phyloP scores from a whole-genome alignment of 2,797 vertebrate species.

The Rhinichthys osculus region DNA sequence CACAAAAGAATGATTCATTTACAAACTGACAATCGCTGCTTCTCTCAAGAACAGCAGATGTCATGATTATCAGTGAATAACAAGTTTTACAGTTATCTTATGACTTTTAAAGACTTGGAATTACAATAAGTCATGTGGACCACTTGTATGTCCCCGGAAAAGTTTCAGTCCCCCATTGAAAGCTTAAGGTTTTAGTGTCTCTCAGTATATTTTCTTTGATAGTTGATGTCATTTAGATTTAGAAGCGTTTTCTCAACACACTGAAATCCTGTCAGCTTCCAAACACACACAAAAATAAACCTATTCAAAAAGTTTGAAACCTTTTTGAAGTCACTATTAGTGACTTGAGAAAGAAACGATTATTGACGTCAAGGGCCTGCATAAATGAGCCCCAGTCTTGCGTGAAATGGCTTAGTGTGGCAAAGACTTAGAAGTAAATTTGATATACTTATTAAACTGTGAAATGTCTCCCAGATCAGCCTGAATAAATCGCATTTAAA shows the following conservation, averaged over 20 bases:
- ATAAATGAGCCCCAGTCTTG: constrained; percentile 55
- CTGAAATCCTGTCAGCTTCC: background rate
- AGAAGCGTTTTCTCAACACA: constrained; percentile 21
- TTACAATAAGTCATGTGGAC: background rate
- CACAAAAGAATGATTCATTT: background rate
- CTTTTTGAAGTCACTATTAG: constrained; percentile 16
- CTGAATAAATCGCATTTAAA: constrained; percentile 51
- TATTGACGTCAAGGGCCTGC: constrained; percentile 39
- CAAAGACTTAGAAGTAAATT: constrained; percentile 44
- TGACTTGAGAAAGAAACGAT: constrained; percentile 40
- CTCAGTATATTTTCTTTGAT: constrained; percentile 26
- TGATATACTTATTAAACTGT: constrained; percentile 54
- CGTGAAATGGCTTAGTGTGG: constrained; percentile 58
- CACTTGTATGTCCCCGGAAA: background rate
- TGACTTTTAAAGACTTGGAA: background rate
- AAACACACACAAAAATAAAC: background rate
- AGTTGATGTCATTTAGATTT: constrained; percentile 36
- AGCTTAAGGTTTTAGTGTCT: constrained; percentile 1
- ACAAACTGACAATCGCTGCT: background rate
- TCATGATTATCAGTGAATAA: background rate
- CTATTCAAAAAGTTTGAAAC: constrained; percentile 18
- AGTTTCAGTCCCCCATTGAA: background rate
- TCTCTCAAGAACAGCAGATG: background rate
- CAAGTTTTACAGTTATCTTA: background rate
- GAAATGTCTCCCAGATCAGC: constrained; percentile 41